phyloP scores from a whole-genome alignment of 92 coral and sea anemone species.

The Pocillopora meandrina region DNA sequence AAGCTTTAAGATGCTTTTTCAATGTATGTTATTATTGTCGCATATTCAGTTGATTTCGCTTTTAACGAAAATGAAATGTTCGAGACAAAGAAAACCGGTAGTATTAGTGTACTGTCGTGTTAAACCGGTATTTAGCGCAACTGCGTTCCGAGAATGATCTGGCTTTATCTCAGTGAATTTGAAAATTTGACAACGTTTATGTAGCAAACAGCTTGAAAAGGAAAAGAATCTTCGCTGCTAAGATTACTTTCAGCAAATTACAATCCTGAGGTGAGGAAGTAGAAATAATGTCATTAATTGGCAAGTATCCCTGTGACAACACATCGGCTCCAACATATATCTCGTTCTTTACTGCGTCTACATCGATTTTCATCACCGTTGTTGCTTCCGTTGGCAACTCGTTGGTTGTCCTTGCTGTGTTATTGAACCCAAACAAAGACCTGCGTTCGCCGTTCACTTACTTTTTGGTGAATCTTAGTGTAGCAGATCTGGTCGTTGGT shows the following conservation, averaged over 20 bases:
- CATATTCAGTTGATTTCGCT: background rate
- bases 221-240: background rate
- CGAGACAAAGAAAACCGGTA: background rate
- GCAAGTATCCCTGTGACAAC: constrained; percentile 53
- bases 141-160: too few species aligned
- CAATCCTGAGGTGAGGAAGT: background rate
- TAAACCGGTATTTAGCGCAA: too few species aligned
- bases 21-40: background rate
- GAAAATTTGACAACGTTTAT: too few species aligned
- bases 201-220: too few species aligned
- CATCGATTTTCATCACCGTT: constrained; percentile 48
- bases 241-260: background rate
- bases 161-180: too few species aligned
- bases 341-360: constrained; percentile 72
- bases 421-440: constrained; percentile 77
- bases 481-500: constrained; percentile 89
- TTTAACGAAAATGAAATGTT: background rate
- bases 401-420: constrained; percentile 76
- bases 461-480: constrained; percentile 74
- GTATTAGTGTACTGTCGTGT: too few species aligned
- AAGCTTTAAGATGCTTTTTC: background rate
- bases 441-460: constrained; percentile 83
- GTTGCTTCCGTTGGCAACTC: constrained; percentile 81
- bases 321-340: constrained; percentile 66
- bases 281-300: constrained; percentile 49